Evolutionary conservation across 2,113 vertebrate species (phyloP).

Genomic region (Daubentonia madagascariensis): DNA sequence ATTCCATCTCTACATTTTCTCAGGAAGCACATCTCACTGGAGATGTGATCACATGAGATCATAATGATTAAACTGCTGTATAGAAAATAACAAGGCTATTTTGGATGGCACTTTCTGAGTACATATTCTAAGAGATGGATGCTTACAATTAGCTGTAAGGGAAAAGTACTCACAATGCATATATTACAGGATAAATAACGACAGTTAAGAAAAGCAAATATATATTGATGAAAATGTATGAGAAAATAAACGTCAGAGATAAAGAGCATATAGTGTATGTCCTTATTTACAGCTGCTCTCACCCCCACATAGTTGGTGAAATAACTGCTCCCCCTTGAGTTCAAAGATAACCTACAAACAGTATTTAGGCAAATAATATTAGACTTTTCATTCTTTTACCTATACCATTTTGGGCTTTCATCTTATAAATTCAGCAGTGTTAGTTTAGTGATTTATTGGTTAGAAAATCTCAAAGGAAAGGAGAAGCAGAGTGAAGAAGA

Average conservation of each 20-base stretch:
- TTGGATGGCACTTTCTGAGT: not conserved
- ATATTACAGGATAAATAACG: slow-evolving; percentile 41
- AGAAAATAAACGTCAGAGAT: slow-evolving; percentile 51
- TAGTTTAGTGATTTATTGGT: slow-evolving; percentile 30
- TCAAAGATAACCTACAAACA: not conserved
- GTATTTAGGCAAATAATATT: not conserved
- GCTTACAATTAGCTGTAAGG: slow-evolving; percentile 40
- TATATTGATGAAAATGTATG: slow-evolving; percentile 34
- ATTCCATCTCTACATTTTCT: not conserved
- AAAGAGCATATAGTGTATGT: not conserved
- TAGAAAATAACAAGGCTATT: slow-evolving; percentile 55
- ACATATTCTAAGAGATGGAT: slow-evolving; percentile 36
- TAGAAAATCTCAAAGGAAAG: not conserved
- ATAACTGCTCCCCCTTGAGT: not conserved
- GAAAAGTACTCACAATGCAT: slow-evolving; percentile 56
- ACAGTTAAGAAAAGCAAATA: slow-evolving; percentile 48
- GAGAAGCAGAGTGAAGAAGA: not conserved
- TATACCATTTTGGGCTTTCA: not conserved
- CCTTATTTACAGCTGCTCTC: not conserved
- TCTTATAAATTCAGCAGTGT: not conserved
- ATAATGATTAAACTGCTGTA: slow-evolving; percentile 43
- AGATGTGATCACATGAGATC: slow-evolving; percentile 42
- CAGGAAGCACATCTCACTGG: slow-evolving; percentile 10
- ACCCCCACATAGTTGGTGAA: not conserved
- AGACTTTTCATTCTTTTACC: not conserved